Percentiles rank a stretch among this genome's conserved stretches.
phyloP scores from a whole-genome alignment of 2,113 vertebrate species.

The Pampusana beccarii region DNA sequence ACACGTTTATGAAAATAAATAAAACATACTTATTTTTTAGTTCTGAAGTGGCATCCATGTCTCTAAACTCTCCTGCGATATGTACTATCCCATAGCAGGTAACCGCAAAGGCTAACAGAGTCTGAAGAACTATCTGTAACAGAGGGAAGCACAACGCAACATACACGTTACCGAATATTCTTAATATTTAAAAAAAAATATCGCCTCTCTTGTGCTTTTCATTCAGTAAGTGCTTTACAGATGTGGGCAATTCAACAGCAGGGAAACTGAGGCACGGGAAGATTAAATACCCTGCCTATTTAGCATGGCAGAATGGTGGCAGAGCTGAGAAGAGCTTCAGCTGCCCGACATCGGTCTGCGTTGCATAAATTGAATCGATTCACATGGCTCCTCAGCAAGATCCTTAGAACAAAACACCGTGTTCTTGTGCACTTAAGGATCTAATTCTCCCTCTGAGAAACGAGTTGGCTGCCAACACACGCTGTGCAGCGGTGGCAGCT shows the following conservation, averaged over 20 bases:
- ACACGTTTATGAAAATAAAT: accelerated
- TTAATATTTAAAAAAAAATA: neutral
- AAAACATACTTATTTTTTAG: constrained; percentile 93
- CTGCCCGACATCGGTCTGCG: neutral
- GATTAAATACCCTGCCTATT: neutral
- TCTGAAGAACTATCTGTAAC: constrained; percentile 95
- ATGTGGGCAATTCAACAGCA: neutral
- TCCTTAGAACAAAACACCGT: neutral
- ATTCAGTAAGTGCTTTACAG: neutral
- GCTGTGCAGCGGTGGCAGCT: neutral
- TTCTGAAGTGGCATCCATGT: constrained; percentile 97
- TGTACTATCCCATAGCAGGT: constrained; percentile 97
- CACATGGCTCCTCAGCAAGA: accelerated
- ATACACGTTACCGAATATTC: neutral
- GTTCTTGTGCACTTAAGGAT: neutral
- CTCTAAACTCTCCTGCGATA: constrained; percentile 93
- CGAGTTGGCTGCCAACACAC: accelerated
- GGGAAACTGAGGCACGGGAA: neutral
- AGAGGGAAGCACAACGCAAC: constrained; percentile 31
- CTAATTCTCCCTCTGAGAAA: neutral
- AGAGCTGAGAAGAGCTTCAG: neutral
- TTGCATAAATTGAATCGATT: accelerated
- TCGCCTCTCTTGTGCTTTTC: neutral
- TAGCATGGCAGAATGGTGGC: accelerated
- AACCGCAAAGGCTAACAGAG: constrained; percentile 91